Base-by-base conservation (phyloP, 2,888 invertebrate genomes). In the Trachelus troglodyta region DNA sequence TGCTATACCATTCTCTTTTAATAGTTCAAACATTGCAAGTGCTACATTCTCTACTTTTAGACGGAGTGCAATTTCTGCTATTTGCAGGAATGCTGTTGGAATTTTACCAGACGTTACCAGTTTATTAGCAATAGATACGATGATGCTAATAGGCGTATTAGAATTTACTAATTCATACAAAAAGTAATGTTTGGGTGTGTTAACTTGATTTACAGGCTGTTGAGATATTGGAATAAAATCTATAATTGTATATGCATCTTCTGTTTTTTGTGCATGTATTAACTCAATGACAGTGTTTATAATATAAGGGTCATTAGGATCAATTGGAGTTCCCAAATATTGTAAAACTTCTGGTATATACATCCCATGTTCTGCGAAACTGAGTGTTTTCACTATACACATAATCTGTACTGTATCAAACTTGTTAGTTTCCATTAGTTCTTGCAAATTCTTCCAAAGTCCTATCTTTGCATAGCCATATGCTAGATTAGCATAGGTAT, bases 141-240 rank as follows among this genome's bases (percentile, higher is more conserved):
- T 89, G 75, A 88, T 85, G 1, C 87, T 77, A 0, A 87, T 78
- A 0, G 30, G 92, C 91, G 91, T 89, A 15, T 92, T 90, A 75
- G 93, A 93, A 75, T 93, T 93, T 15, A 95, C 93, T 87, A 94
- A 93, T 85, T 94, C 94, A 73, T 93, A 92, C 3, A 95, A 91
- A 35, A 95, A 88, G 78, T 23, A 71, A 33, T 78, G 73, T 93
- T 84, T 94, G 93, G 69, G 80, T 81, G 91, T 92, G 34, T 75
- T 76, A 11, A 82, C 80, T 80, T 92, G 86, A 83, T 92, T 91
- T 84, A 30, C 71, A 12, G 3, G 34, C 2, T 34, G 11, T 9
- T 73, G 2, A 0, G 31, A 33, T 1, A 73, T 4, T 0, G 76
- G 34, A 0, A 82, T 33, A n/a, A 73, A 69, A 35, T 80, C 93